A percentile compares a stretch with the other conserved stretches of the same genome.
Evolutionary conservation across 2,888 invertebrate genomes (phyloP).

Genomic region (Cetonia aurata): DNA sequence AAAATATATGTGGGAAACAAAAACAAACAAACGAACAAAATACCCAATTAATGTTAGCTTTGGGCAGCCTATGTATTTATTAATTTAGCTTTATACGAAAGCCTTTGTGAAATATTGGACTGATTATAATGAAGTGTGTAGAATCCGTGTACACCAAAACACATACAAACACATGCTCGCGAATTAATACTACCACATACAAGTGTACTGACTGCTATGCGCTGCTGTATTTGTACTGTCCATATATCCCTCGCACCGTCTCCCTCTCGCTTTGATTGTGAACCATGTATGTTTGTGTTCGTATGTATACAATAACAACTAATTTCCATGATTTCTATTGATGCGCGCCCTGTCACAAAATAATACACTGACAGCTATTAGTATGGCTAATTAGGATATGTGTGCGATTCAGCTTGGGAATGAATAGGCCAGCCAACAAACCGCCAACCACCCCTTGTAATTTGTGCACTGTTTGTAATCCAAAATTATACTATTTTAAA

Average conservation of each 20-base stretch:
- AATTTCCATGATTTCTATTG: slow-evolving; percentile 65
- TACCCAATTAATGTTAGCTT: slow-evolving; percentile 44
- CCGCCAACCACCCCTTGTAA: slow-evolving; percentile 10
- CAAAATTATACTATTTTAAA: slow-evolving; percentile 4
- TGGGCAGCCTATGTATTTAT: slow-evolving; percentile 44
- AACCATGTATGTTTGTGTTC: slow-evolving; percentile 51
- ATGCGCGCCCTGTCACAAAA: slow-evolving; percentile 57
- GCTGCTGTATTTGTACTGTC: not conserved
- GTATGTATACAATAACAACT: slow-evolving; percentile 63
- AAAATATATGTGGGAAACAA: slow-evolving; percentile 1
- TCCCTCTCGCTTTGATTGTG: slow-evolving; percentile 43
- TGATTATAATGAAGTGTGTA: slow-evolving; percentile 50
- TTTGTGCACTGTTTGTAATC: slow-evolving; percentile 21
- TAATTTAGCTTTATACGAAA: slow-evolving; percentile 55
- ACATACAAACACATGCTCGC: not conserved
- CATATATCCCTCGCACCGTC: slow-evolving; percentile 40
- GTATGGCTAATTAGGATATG: slow-evolving; percentile 52
- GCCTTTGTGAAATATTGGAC: slow-evolving; percentile 61
- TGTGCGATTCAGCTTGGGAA: slow-evolving; percentile 43
- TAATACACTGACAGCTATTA: slow-evolving; percentile 57
- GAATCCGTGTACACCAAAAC: slow-evolving; percentile 45
- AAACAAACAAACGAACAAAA: slow-evolving; percentile 37
- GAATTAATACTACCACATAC: not conserved
- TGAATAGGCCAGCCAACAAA: slow-evolving; percentile 3
- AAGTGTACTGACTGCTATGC: not conserved